Percentiles rank a stretch among this genome's conserved stretches.
These are phyloP conservation scores for Neotoma lepida DNA, from an alignment of 2,113 vertebrate genomes.

Conservation along the genomic window DNA sequence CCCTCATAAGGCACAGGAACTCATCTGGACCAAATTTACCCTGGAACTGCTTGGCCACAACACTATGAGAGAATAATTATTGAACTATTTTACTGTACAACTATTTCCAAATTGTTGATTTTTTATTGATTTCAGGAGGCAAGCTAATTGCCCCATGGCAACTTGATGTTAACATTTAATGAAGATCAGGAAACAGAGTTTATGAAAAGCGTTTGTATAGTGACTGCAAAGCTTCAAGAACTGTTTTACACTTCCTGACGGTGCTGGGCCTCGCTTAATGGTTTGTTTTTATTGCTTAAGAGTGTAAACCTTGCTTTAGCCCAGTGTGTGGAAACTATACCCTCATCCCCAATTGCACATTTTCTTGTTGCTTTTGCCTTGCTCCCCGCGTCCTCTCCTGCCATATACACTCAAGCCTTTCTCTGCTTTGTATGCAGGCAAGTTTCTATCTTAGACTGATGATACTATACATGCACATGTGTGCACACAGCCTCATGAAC, in stretches of 20 bases:
- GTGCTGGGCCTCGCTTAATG: constrained; percentile 92
- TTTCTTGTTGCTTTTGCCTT: constrained; percentile 85
- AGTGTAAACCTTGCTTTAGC: constrained; percentile 96
- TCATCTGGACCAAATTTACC: constrained; percentile 90
- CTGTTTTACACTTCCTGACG: constrained; percentile 93
- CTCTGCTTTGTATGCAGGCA: constrained; percentile 83
- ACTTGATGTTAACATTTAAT: constrained; percentile 90
- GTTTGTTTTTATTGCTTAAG: constrained; percentile 95
- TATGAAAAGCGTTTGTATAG: constrained; percentile 90
- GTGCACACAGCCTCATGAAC: constrained; percentile 39
- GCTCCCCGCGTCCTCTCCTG: constrained; percentile 86
- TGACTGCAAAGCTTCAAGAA: constrained; percentile 91
- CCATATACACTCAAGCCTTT: constrained; percentile 84
- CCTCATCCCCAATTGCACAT: constrained; percentile 91
- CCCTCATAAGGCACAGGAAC: constrained; percentile 78
- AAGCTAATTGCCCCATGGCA: constrained; percentile 90
- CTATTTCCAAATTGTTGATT: constrained; percentile 87
- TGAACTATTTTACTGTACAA: constrained; percentile 85
- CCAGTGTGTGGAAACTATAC: constrained; percentile 93
- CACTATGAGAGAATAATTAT: constrained; percentile 87
- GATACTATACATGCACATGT: constrained; percentile 47
- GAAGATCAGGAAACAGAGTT: constrained; percentile 91
- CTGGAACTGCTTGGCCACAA: constrained; percentile 83
- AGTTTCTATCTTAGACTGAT: constrained; percentile 78
- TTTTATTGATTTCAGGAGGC: constrained; percentile 91